Conservation (phyloP, 2,113 vertebrate genomes). For the Heterocephalus glaber region DNA sequence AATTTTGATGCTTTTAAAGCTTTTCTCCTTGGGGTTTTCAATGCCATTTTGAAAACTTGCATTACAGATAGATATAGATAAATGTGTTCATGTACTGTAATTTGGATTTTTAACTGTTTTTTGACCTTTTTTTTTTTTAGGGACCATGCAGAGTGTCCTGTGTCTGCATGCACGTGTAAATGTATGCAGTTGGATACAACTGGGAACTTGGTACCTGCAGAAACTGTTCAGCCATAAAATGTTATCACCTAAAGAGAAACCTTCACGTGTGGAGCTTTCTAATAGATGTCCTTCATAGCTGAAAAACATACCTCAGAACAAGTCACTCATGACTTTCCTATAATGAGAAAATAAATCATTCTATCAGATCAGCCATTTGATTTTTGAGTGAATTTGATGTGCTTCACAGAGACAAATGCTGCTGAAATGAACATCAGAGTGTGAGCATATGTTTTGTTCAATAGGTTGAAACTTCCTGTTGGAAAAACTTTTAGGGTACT, state of each 20-base stretch:
- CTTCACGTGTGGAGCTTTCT: constrained; percentile 56
- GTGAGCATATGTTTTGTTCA: not conserved
- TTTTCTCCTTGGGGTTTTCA: constrained; percentile 38
- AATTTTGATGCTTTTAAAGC: constrained; percentile 22
- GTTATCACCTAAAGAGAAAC: constrained; percentile 37
- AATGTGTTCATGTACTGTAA: not conserved
- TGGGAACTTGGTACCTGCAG: constrained; percentile 96
- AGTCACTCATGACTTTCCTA: constrained; percentile 73
- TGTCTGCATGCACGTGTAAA: constrained; percentile 97
- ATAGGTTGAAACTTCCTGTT: constrained; percentile 52
- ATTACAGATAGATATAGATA: not conserved
- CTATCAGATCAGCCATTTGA: constrained; percentile 74
- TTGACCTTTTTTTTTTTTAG: constrained; percentile 80
- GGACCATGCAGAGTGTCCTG: constrained; percentile 97
- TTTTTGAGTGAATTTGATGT: constrained; percentile 79
- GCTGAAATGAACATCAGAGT: constrained; percentile 64
- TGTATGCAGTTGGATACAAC: constrained; percentile 99
- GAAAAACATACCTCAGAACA: constrained; percentile 78
- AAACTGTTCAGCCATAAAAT: constrained; percentile 89
- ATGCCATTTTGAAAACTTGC: constrained; percentile 37
- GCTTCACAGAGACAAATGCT: constrained; percentile 71
- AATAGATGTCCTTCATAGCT: constrained; percentile 66
- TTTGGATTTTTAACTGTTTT: constrained; percentile 46
- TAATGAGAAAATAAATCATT: constrained; percentile 83
- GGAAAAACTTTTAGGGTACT: constrained; percentile 45